These are phyloP conservation scores for Polyploca ridens DNA, from an alignment of 2,888 invertebrate genomes.

Conservation along the genomic window DNA sequence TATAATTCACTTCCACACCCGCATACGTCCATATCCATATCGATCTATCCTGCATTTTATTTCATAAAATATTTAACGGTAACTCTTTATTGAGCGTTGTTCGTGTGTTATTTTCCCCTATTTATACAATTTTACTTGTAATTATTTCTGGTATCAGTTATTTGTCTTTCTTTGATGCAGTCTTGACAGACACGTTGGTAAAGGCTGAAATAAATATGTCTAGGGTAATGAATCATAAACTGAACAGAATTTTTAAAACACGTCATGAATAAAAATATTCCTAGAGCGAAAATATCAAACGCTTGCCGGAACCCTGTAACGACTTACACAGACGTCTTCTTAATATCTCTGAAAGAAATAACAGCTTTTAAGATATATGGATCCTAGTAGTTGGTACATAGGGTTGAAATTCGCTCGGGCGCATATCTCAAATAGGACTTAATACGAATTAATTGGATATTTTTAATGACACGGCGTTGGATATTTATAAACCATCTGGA, in stretches of 20 bases:
- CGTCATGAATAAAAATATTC: conserved; percentile 45
- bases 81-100: conserved; percentile 16
- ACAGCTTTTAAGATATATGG: conserved; percentile 28
- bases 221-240: conserved; percentile 19
- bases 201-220: not conserved
- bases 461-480: conserved; percentile 67
- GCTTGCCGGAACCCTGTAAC: conserved; percentile 58
- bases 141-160: not conserved
- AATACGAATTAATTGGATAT: conserved; percentile 60
- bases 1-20: conserved; percentile 50
- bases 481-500: conserved; percentile 71
- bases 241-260: conserved; percentile 15
- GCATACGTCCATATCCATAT: conserved; percentile 54
- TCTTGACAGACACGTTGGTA: not conserved
- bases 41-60: conserved; percentile 61
- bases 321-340: conserved; percentile 57
- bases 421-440: conserved; percentile 49
- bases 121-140: not conserved
- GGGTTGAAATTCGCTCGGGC: conserved; percentile 42
- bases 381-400: conserved; percentile 30
- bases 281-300: conserved; percentile 60
- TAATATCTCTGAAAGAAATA: conserved; percentile 52
- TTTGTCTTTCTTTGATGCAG: not conserved
- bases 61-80: conserved; percentile 54
- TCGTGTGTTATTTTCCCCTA: not conserved